These are phyloP conservation scores for Altica lythri DNA, from an alignment of 2,888 invertebrate genomes.

Conservation along the genomic window DNA sequence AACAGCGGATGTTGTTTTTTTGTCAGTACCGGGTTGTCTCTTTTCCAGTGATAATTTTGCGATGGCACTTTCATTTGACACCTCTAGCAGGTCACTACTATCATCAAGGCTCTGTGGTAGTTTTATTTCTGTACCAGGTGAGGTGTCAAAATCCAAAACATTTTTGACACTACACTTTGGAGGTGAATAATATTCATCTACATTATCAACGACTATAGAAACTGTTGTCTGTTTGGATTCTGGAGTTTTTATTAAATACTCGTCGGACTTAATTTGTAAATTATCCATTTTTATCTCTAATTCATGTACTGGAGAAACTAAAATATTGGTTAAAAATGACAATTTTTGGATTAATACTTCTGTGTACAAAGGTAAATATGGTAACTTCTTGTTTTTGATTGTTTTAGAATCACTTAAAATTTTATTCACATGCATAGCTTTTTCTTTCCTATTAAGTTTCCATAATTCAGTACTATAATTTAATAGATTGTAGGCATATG, in stretches of 20 bases:
- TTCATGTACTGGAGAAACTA: slow-evolving; percentile 6
- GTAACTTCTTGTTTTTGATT: slow-evolving; percentile 28
- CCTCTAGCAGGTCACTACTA: too few species aligned
- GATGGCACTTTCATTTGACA: too few species aligned
- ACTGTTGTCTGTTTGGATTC: slow-evolving; percentile 31
- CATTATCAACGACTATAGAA: slow-evolving; percentile 16
- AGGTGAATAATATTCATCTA: slow-evolving; percentile 6
- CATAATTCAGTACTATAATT: slow-evolving; percentile 40
- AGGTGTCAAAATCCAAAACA: too few species aligned
- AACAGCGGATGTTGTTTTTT: too few species aligned
- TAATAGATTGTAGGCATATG: slow-evolving; percentile 37
- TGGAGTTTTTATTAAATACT: slow-evolving; percentile 28
- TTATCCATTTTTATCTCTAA: slow-evolving; percentile 15
- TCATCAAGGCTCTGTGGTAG: too few species aligned
- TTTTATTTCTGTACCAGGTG: too few species aligned
- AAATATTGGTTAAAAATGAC: slow-evolving; percentile 29
- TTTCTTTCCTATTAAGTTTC: slow-evolving; percentile 24
- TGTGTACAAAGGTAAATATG: slow-evolving; percentile 39
- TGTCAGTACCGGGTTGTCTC: too few species aligned
- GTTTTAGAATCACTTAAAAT: slow-evolving; percentile 35
- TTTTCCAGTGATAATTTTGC: too few species aligned
- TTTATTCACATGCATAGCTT: slow-evolving; percentile 37
- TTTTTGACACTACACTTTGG: slow-evolving; percentile 26
- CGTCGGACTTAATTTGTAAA: slow-evolving; percentile 1
- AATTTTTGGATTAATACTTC: slow-evolving; percentile 41